Conservation (phyloP, 2,113 vertebrate species). For the Rhodinocichla rosea region DNA sequence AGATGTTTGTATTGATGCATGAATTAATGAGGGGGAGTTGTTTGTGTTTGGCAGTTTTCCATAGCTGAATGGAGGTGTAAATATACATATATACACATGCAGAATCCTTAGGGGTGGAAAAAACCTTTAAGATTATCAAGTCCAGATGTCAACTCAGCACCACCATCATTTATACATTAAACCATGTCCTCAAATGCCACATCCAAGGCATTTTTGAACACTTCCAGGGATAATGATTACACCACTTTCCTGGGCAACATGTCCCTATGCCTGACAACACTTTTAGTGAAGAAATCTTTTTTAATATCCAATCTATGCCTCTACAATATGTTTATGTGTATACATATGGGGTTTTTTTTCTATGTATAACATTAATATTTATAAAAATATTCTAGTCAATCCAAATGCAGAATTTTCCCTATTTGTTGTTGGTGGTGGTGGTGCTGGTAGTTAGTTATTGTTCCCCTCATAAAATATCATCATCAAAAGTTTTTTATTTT, state of each 20-base stretch:
- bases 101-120: neutral
- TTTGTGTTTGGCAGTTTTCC: neutral
- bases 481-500: neutral
- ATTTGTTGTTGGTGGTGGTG: neutral
- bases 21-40: neutral
- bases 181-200: neutral
- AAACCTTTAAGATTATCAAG: neutral
- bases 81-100: neutral
- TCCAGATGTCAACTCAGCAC: neutral
- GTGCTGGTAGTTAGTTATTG: neutral
- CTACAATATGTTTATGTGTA: neutral
- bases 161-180: neutral
- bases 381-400: neutral
- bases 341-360: rapidly evolving
- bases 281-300: neutral
- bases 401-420: neutral
- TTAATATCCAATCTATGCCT: neutral
- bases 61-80: neutral
- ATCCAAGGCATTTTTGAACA: neutral
- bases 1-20: neutral
- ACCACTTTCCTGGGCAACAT: neutral
- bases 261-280: neutral
- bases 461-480: neutral
- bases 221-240: neutral
- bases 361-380: neutral